Evolutionary conservation across 2,888 invertebrate species (phyloP).

Genomic region (Drosophila acutilabella): DNA sequence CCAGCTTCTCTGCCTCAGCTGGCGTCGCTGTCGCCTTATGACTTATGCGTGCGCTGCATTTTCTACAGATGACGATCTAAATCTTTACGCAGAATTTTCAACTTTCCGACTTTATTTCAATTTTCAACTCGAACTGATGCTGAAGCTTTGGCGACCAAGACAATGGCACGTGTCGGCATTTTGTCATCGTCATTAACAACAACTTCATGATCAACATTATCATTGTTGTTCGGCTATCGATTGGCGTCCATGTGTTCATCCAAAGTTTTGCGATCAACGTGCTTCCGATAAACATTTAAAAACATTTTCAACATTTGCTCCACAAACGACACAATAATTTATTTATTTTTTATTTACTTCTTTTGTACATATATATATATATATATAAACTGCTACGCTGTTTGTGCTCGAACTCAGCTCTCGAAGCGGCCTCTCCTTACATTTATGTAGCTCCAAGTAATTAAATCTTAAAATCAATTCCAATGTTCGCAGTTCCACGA

Average conservation of each 20-base stretch:
- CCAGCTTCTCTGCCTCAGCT: not conserved
- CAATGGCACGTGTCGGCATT: slow-evolving; percentile 69
- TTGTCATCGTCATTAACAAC: slow-evolving; percentile 33
- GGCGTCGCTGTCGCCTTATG: slow-evolving; percentile 49
- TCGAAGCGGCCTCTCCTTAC: slow-evolving; percentile 9
- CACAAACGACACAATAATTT: slow-evolving; percentile 28
- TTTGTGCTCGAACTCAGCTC: not conserved
- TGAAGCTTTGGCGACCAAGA: slow-evolving; percentile 51
- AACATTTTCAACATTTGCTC: slow-evolving; percentile 34
- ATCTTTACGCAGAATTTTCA: slow-evolving; percentile 71
- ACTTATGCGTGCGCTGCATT: slow-evolving; percentile 75
- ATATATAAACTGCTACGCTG: not conserved
- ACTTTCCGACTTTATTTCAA: slow-evolving; percentile 19
- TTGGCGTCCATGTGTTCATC: slow-evolving; percentile 45
- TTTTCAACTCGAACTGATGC: slow-evolving; percentile 28
- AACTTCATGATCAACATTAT: slow-evolving; percentile 9
- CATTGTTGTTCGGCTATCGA: slow-evolving; percentile 57
- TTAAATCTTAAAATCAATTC: slow-evolving; percentile 25
- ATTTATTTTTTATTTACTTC: not conserved
- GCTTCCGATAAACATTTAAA: slow-evolving; percentile 47
- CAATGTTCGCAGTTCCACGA: slow-evolving; percentile 3
- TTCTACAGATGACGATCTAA: slow-evolving; percentile 57
- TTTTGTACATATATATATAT: not conserved
- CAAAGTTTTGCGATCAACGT: slow-evolving; percentile 57
- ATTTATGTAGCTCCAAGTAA: slow-evolving; percentile 11